Percentiles rank a stretch among this genome's conserved stretches.
Conservation (phyloP, 2,888 invertebrate species). For the Drosophila macrospina region DNA sequence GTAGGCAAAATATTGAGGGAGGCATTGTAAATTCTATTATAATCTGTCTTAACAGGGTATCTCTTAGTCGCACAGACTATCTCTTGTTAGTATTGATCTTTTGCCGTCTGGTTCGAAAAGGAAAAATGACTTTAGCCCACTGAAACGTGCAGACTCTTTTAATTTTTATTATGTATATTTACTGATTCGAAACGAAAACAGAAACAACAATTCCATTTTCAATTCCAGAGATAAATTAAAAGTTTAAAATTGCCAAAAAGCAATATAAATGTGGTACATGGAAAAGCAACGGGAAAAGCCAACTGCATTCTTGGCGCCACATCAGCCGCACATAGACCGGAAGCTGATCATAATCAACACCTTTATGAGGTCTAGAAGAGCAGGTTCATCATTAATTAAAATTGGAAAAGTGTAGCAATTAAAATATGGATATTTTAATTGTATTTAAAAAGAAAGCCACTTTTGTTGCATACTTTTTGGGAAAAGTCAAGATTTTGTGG, state of each 20-base stretch:
- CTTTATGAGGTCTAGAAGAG: neutral
- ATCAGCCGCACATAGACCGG: neutral
- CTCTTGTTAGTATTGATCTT: constrained; percentile 34
- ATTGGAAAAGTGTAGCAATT: neutral
- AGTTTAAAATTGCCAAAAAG: constrained; percentile 44
- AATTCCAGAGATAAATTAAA: constrained; percentile 65
- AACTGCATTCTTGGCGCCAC: constrained; percentile 43
- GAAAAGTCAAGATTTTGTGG: neutral
- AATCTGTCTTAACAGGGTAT: too few relatives aligned
- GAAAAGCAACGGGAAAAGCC: constrained; percentile 5
- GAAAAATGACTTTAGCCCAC: constrained; percentile 30
- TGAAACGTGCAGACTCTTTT: constrained; percentile 45
- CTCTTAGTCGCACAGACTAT: neutral
- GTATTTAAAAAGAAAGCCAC: neutral
- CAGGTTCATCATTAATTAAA: neutral
- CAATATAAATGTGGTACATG: constrained; percentile 5
- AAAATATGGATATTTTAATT: neutral
- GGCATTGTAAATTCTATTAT: too few relatives aligned
- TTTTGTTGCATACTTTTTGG: constrained; percentile 48
- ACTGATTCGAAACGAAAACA: constrained; percentile 68
- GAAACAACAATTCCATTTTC: constrained; percentile 39
- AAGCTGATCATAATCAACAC: constrained; percentile 2
- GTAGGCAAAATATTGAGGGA: neutral
- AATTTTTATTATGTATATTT: constrained; percentile 67
- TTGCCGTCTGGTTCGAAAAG: constrained; percentile 31